A percentile compares a stretch with the other conserved stretches of the same genome.
These are phyloP conservation scores for Helleia helle DNA, from an alignment of 2,888 invertebrate species.

Conservation along the genomic window DNA sequence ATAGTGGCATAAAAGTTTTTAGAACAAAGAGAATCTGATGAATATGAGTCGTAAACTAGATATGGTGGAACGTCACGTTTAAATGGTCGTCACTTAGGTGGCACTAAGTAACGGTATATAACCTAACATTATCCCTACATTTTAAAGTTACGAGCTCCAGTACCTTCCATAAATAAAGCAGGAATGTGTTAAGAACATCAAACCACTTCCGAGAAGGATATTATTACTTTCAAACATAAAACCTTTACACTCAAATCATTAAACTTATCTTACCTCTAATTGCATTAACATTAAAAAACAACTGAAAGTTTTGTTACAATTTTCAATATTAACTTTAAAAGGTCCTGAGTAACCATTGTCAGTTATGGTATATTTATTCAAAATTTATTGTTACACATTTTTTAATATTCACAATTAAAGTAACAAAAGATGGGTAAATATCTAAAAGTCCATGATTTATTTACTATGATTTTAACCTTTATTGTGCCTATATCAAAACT, in stretches of 20 bases:
- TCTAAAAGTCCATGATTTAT: too few species aligned
- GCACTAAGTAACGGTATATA: conserved; percentile 27
- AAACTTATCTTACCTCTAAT: neutral
- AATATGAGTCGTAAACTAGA: conserved; percentile 31
- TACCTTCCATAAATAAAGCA: conserved; percentile 35
- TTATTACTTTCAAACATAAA: conserved; percentile 18
- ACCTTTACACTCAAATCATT: neutral
- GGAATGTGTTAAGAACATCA: conserved; percentile 48
- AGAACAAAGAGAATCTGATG: conserved; percentile 22
- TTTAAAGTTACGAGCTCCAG: conserved; percentile 28
- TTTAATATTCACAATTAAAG: too few species aligned
- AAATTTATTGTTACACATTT: too few species aligned
- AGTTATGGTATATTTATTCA: too few species aligned
- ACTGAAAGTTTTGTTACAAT: neutral
- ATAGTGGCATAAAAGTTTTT: conserved; percentile 1
- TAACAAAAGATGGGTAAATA: too few species aligned
- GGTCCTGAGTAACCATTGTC: too few species aligned
- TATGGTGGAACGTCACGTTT: conserved; percentile 31
- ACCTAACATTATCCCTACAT: conserved; percentile 41
- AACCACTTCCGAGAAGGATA: conserved; percentile 40
- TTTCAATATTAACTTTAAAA: neutral
- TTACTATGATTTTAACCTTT: too few species aligned
- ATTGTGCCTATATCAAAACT: too few species aligned
- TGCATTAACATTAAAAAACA: neutral
- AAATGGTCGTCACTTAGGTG: conserved; percentile 26